Conservation (phyloP, 2,797 vertebrate genomes). For the Pitangus sulphuratus region DNA sequence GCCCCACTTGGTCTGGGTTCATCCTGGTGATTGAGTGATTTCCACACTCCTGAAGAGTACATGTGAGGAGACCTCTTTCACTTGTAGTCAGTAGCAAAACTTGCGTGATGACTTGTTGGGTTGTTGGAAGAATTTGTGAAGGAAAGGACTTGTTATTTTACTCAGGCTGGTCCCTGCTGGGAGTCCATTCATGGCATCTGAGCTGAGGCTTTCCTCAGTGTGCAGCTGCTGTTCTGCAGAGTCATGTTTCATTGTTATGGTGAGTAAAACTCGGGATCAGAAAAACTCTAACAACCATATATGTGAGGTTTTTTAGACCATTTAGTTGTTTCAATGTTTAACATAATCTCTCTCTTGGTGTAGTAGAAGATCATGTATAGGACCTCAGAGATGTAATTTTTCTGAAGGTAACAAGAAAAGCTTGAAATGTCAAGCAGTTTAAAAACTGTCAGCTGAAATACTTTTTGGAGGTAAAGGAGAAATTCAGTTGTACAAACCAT, state of each 20-base stretch:
- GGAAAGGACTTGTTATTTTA: neutral
- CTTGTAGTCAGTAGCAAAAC: neutral
- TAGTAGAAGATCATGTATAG: neutral
- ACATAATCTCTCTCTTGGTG: neutral
- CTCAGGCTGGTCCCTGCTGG: neutral
- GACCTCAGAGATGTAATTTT: neutral
- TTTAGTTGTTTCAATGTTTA: neutral
- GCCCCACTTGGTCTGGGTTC: fast-evolving
- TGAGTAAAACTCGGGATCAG: neutral
- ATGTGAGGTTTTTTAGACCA: neutral
- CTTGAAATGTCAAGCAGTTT: neutral
- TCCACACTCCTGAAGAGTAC: neutral
- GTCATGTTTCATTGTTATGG: neutral
- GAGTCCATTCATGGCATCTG: neutral
- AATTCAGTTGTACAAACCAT: neutral
- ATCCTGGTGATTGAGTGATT: neutral
- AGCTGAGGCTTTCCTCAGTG: neutral
- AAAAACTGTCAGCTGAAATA: neutral
- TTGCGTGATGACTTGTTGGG: neutral
- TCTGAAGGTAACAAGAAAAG: neutral
- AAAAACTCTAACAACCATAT: neutral
- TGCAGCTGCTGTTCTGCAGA: neutral
- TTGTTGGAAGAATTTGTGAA: neutral
- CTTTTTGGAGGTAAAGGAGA: neutral
- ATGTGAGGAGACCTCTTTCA: neutral